phyloP scores from a whole-genome alignment of 1,140 invertebrate species.

The Anoplophora glabripennis region DNA sequence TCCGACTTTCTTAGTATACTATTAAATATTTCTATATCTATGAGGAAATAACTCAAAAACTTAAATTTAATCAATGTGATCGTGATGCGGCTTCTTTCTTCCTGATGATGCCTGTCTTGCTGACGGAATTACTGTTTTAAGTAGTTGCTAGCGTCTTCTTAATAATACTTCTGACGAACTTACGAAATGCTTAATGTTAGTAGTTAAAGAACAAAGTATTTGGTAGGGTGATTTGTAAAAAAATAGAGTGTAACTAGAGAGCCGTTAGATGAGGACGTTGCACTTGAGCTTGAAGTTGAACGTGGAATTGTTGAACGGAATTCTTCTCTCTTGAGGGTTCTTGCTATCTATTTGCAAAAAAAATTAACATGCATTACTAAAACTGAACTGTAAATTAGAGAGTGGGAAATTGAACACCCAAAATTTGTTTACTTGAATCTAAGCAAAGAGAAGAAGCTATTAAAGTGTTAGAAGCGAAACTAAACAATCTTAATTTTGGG shows the following conservation, averaged over 20 bases:
- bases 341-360: constrained; percentile 44
- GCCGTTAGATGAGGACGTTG: constrained; percentile 39
- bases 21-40: no score
- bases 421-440: constrained; percentile 13
- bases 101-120: no score
- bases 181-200: no score
- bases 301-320: constrained; percentile 32
- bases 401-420: constrained; percentile 13
- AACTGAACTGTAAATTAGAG: constrained; percentile 5
- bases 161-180: no score
- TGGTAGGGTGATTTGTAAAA: background rate
- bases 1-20: no score
- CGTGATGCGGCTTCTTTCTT: no score
- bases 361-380: constrained; percentile 34
- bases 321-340: constrained; percentile 45
- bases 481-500: constrained; percentile 28
- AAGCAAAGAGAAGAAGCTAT: constrained; percentile 16
- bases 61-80: no score
- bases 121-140: no score
- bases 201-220: no score
- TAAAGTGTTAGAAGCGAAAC: constrained; percentile 13
- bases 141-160: no score
- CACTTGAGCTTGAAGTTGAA: constrained; percentile 45
- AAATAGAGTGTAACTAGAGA: background rate
- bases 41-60: no score